Percentiles rank a stretch among this genome's conserved stretches.
Evolutionary conservation across 2,113 vertebrate genomes (phyloP).

Genomic region (Rhinopomastus cyanomelas): DNA sequence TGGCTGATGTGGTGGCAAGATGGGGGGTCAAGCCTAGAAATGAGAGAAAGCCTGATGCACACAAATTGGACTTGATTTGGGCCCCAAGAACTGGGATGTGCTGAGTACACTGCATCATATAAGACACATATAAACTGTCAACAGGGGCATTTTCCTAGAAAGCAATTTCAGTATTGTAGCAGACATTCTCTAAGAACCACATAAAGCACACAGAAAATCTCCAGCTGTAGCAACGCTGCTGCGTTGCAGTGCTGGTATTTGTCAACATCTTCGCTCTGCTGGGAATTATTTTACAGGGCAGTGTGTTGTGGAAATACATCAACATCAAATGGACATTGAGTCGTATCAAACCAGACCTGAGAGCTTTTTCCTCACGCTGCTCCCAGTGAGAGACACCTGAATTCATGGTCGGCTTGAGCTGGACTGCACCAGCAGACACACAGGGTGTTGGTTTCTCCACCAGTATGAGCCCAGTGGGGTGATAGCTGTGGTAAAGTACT

Average conservation of each 20-base stretch:
- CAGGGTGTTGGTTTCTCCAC: neutral
- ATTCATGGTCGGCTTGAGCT: neutral
- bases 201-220: neutral
- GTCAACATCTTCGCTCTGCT: neutral
- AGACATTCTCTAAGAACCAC: neutral
- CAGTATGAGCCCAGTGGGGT: neutral
- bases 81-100: neutral
- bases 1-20: neutral
- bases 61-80: neutral
- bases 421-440: neutral
- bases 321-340: neutral
- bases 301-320: neutral
- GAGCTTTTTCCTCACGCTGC: fast-evolving
- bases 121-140: neutral
- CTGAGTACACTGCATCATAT: neutral
- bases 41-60: neutral
- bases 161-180: neutral
- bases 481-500: neutral
- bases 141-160: neutral
- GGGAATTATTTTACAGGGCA: neutral
- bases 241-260: neutral
- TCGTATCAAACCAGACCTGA: neutral
- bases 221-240: neutral
- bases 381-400: neutral
- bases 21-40: neutral